Evolutionary conservation across 2,888 invertebrate genomes (phyloP), one percentile per base, ranked within the genome.

Genomic region (Drosophila paracracens): DNA sequence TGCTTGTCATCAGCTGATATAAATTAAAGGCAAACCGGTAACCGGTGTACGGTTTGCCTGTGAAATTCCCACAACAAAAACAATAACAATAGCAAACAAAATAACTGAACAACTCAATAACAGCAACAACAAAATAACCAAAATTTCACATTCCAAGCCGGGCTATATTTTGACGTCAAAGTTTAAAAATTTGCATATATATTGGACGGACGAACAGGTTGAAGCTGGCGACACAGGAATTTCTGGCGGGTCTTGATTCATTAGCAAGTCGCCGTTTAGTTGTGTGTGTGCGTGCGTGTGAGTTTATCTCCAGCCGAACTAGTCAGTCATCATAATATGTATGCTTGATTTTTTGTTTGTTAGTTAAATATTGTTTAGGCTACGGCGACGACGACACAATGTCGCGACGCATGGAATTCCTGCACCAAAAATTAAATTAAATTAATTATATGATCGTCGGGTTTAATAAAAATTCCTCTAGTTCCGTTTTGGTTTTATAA

Each of bases 101-200:
- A 63, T 64, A 64, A 52, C 65, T 63, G 40, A 65, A 64, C 87
- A 86, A 73, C 58, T 62, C 70, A 79, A 79, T 53, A 50, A 35
- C 67, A 56, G 65, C 35, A 64, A 51, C 48, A 56, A 67, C 21
- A 74, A 76, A 81, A 88, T 70, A 66, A 38, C 72, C 73, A 68
- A 89, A 81, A 83, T 84, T 82, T 89, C 76, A 78, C 91, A 91
- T 91, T 91, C 91, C 91, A 77, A 78, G 61, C 62, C 61, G 61
- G 61, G 31, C 40, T 33, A 61, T 40, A 53, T 81, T 89, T 85
- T 92, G 91, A 92, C 91, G 92, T 92, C 91, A 92, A 88, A 82
- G 68, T 76, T 76, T n/a, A 58, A 31, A 40, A 72, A 89, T 88
- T 88, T 85, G 84, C 75, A 83, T 91, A 79, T 62, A 67, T 74